Percentiles rank a stretch among this genome's conserved stretches.
Evolutionary conservation across 2,113 vertebrate species (phyloP).

Genomic region (Perccottus glenii): DNA sequence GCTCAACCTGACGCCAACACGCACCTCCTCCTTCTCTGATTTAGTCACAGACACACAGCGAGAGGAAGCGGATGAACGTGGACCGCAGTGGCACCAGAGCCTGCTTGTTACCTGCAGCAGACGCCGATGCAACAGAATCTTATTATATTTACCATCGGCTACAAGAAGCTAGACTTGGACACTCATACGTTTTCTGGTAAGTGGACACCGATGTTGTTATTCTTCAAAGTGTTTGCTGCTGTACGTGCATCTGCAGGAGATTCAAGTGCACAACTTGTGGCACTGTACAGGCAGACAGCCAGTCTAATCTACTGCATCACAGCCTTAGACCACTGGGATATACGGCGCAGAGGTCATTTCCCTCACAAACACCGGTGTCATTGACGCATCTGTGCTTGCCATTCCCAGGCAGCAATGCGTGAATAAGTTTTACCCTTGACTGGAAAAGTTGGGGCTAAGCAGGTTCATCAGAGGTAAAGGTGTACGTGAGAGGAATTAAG

Average conservation of each 20-base stretch:
- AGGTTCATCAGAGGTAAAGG: constrained; percentile 23
- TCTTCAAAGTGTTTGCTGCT: neutral
- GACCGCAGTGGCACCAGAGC: constrained; percentile 64
- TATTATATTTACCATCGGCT: constrained; percentile 19
- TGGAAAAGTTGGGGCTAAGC: constrained; percentile 59
- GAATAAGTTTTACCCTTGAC: constrained; percentile 56
- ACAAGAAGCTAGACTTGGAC: neutral
- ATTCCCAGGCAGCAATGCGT: constrained; percentile 6
- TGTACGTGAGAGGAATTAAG: constrained; percentile 53
- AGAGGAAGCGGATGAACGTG: constrained; percentile 41
- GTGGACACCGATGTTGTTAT: constrained; percentile 5
- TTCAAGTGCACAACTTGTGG: constrained; percentile 26
- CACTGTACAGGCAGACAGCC: constrained; percentile 33
- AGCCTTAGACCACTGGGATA: constrained; percentile 44
- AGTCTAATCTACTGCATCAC: constrained; percentile 6
- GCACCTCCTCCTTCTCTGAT: neutral
- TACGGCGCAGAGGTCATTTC: constrained; percentile 47
- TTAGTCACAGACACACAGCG: constrained; percentile 2
- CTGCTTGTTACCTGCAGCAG: constrained; percentile 53
- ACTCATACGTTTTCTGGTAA: constrained; percentile 44
- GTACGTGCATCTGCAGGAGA: constrained; percentile 8
- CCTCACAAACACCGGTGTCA: constrained; percentile 14
- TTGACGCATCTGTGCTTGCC: constrained; percentile 38
- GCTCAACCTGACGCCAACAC: constrained; percentile 41
- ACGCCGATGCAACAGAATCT: constrained; percentile 53